Base-by-base conservation (phyloP, 2,888 invertebrate species). In the Eupithecia vulgata region DNA sequence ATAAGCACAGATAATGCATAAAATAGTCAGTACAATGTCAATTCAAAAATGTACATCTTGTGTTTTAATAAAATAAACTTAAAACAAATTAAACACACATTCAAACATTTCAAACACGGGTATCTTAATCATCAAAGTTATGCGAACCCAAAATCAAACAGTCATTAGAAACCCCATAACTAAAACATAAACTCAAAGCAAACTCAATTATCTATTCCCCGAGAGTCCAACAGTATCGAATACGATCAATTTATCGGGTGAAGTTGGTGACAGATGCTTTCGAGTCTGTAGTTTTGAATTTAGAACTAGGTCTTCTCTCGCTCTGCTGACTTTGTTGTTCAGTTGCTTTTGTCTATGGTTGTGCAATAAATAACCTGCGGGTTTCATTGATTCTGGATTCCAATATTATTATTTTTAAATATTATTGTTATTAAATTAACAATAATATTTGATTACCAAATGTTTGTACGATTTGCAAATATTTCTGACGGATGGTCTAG, bases 241-340 rank as follows among this genome's bases (percentile, higher is more conserved):
- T 71, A 52, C 71, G 74, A 76, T 75, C 77, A 59, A 79, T 78
- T 76, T 75, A 79, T 79, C 71, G 64, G 64, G 17, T 68, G 65
- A 75, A 78, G 69, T 76, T 74, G 71, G 72, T 74, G 74, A 78
- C 79, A 78, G 78, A 77, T 76, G 76, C 72, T 76, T 61, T 64
- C 70, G 71, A 72, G 71, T 37, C 70, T 67, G 68, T 75, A 77
- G 68, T 79, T 79, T 75, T 61, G 71, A 71, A 77, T 75, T 77
- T 76, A 74, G 70, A 79, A 76, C 77, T 72, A 74, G 73, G 74
- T 68, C 64, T 71, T 40, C n/a, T 25, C 21, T 65, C 21, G n/a
- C 13, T 65, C n/a, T 37, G 64, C 37, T 65, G 37, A 40, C 6
- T 40, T 40, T 21, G 65, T 40, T 37, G 65, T 65, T 65, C 25